Evolutionary conservation across 2,888 invertebrate species (phyloP).

Genomic region (Ormyrus thymus): DNA sequence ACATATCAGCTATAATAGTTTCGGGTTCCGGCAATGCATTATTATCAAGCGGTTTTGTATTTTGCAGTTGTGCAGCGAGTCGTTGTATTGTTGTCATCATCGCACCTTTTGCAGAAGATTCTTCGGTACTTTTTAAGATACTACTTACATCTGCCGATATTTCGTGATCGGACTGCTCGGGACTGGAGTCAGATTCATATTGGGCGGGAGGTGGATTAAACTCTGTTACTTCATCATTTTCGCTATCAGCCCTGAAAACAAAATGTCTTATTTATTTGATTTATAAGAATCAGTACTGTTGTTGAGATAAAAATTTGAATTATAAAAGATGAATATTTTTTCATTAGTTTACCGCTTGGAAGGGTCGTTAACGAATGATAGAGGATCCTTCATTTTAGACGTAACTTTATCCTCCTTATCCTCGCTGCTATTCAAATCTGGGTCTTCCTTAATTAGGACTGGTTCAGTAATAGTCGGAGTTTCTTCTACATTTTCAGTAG

Average conservation of each 20-base stretch:
- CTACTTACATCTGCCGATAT: slow-evolving; percentile 66
- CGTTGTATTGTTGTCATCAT: slow-evolving; percentile 72
- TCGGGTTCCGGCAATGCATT: slow-evolving; percentile 44
- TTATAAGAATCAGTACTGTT: too few species aligned
- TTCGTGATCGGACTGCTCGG: slow-evolving; percentile 68
- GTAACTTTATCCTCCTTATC: slow-evolving; percentile 56
- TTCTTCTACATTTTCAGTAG: not conserved
- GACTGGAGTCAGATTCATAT: slow-evolving; percentile 68
- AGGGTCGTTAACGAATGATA: slow-evolving; percentile 57
- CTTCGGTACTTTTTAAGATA: slow-evolving; percentile 65
- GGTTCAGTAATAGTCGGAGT: not conserved
- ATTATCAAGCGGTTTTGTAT: slow-evolving; percentile 59
- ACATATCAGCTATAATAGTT: slow-evolving; percentile 7
- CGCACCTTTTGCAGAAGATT: slow-evolving; percentile 63
- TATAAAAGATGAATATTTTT: too few species aligned
- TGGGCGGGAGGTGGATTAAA: slow-evolving; percentile 37
- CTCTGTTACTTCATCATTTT: slow-evolving; percentile 34
- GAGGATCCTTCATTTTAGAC: slow-evolving; percentile 63
- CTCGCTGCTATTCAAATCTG: slow-evolving; percentile 25
- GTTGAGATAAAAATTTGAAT: too few species aligned
- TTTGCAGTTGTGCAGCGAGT: slow-evolving; percentile 70
- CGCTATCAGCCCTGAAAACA: slow-evolving; percentile 33
- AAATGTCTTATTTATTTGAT: too few species aligned
- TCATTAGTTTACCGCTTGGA: slow-evolving; percentile 41
- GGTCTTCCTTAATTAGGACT: slow-evolving; percentile 33